phyloP scores from a whole-genome alignment of 2,113 vertebrate genomes.

The Paramisgurnus dabryanus region DNA sequence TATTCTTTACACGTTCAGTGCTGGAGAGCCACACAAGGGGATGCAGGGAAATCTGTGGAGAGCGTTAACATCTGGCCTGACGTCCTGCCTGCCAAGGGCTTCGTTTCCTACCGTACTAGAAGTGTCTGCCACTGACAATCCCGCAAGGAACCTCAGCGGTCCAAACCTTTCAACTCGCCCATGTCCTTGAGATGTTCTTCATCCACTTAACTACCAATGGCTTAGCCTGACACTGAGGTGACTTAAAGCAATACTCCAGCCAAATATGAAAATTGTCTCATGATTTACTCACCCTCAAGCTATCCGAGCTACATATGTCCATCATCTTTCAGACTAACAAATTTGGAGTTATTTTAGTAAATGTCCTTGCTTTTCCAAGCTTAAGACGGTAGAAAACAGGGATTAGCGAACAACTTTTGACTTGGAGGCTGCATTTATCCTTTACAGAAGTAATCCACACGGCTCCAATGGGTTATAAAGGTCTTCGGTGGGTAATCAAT shows the following conservation, averaged over 20 bases:
- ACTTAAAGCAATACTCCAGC: background rate
- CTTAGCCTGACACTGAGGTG: background rate
- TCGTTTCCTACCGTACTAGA: background rate
- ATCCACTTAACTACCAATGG: background rate
- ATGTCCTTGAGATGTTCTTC: constrained; percentile 20
- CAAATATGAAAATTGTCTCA: no score
- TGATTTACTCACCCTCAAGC: no score
- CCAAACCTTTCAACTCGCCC: background rate
- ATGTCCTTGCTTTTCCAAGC: no score
- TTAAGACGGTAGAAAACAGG: no score
- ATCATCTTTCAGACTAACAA: no score
- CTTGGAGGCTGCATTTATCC: no score
- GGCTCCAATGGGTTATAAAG: no score
- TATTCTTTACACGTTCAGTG: constrained; percentile 18
- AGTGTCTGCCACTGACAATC: constrained; percentile 13
- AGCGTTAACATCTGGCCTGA: constrained; percentile 49
- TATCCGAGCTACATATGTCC: no score
- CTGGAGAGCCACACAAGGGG: constrained; percentile 36
- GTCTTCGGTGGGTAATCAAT: no score
- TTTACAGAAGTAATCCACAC: no score
- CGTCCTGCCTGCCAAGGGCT: constrained; percentile 32
- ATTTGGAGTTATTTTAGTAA: no score
- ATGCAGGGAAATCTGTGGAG: constrained; percentile 44
- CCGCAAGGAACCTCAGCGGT: constrained; percentile 8
- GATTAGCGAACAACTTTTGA: no score